Conservation (phyloP, 1,140 invertebrate species). For the Limonius californicus region DNA sequence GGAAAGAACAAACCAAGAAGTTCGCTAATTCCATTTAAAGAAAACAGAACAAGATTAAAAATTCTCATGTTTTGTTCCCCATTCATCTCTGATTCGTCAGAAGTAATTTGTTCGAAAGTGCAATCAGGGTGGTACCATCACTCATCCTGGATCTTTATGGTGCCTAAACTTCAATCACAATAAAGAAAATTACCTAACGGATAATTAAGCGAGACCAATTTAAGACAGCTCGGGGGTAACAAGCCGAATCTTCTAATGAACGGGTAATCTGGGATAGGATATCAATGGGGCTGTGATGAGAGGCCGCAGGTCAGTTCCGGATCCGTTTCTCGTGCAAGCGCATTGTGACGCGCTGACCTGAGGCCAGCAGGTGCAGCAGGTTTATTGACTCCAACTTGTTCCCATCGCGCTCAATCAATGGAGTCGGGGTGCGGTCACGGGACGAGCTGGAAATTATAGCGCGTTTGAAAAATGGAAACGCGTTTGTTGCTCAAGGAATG, state of each 20-base stretch:
- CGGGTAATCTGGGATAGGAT: neutral
- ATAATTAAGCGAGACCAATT: no score
- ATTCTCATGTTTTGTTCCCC: no score
- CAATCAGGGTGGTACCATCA: no score
- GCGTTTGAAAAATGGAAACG: constrained; percentile 42
- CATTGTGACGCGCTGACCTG: constrained; percentile 40
- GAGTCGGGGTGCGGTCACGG: constrained; percentile 32
- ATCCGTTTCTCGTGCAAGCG: constrained; percentile 34
- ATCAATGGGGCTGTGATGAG: constrained; percentile 9
- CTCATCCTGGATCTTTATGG: no score
- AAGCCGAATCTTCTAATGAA: neutral
- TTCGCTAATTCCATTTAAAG: no score
- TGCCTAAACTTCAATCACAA: no score
- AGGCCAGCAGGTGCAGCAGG: constrained; percentile 46
- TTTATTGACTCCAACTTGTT: constrained; percentile 43
- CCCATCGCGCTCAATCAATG: constrained; percentile 31
- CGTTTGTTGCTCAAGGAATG: constrained; percentile 43
- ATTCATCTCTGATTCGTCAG: no score
- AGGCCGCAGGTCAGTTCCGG: constrained; percentile 26
- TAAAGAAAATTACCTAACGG: no score
- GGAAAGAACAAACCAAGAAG: no score
- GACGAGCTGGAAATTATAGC: constrained; percentile 31
- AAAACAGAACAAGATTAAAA: no score
- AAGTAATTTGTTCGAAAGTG: no score
- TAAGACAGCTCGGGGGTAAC: no score